Evolutionary conservation across 2,797 vertebrate species (phyloP).

Genomic region (Fundulus diaphanus): DNA sequence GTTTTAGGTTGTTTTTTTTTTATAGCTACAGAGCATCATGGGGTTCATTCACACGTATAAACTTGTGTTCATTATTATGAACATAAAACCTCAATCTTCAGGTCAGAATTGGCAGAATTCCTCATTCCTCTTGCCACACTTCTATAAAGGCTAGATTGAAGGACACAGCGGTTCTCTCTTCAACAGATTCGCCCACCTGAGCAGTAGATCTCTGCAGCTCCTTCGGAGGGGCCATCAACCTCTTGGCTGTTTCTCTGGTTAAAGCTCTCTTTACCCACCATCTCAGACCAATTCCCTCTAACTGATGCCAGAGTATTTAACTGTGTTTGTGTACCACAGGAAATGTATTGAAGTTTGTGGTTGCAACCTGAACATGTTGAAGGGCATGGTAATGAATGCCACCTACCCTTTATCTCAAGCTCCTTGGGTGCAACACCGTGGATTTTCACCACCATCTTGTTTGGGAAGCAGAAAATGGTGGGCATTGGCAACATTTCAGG

Average conservation of each 20-base stretch:
- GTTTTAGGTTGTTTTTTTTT: no score
- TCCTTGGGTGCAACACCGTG: slow-evolving; percentile 4
- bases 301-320: no score
- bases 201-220: background rate
- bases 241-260: no score
- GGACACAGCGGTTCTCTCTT: background rate
- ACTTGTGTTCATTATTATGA: background rate
- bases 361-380: background rate
- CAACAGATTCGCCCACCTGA: background rate
- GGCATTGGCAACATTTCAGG: slow-evolving; percentile 14
- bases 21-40: background rate
- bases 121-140: background rate
- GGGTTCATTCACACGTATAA: background rate
- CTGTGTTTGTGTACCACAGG: background rate
- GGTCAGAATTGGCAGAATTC: background rate
- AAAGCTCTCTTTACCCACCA: background rate
- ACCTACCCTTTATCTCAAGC: slow-evolving; percentile 45
- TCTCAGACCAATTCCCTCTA: no score
- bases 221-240: background rate
- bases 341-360: background rate
- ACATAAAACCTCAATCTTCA: background rate
- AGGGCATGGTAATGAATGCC: background rate
- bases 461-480: slow-evolving; percentile 40
- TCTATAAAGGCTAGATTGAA: background rate
- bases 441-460: slow-evolving; percentile 47